Evolutionary conservation across 2,113 vertebrate species (phyloP), one percentile per base, ranked within the genome.

Genomic region (Chionomys nivalis): DNA sequence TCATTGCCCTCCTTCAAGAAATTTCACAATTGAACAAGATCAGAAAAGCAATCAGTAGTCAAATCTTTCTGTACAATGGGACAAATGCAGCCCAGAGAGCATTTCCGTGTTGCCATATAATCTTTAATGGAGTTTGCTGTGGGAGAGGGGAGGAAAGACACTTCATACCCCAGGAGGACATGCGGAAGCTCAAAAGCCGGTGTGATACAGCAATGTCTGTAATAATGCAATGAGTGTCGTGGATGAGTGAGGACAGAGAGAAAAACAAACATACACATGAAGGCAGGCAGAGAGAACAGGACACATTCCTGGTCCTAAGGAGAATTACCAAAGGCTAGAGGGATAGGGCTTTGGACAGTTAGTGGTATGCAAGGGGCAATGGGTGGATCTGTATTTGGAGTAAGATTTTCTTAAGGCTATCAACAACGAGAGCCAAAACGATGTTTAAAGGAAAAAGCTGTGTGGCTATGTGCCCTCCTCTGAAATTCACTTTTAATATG

Each of bases 1-100:
- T 52, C 44, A 58, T 21, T n/a, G 13, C 66, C 49, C 42, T 91
- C 31, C 36, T 2, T 89, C 47, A 33, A 96, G 87, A 31, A 93
- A 73, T 11, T 78, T 88, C 77, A 79, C 26, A 52, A 33, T 66
- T 49, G 52, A 79, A 4, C 28, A 14, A 95, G 3, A 79, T 65
- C 17, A 79, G 66, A 89, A 83, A 49, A 61, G 11, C 14, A 78
- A 77, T 68, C 28, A n/a, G 12, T 70, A 83, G 63, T 21, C 49
- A 83, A 90, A 42, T 26, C 31, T 26, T 85, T 91, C n/a, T 89
- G 44, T 75, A 70, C 61, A 85, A 91, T 11, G 28, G 36, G 65
- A 89, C 66, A 44, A 70, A 52, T 2, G 39, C 47, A 68, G 33
- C 19, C 49, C 24, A 26, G 3, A 28, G n/a, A 42, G 39, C 28